Conservation (phyloP, 2,113 vertebrate genomes). For the Apaloderma vittatum region DNA sequence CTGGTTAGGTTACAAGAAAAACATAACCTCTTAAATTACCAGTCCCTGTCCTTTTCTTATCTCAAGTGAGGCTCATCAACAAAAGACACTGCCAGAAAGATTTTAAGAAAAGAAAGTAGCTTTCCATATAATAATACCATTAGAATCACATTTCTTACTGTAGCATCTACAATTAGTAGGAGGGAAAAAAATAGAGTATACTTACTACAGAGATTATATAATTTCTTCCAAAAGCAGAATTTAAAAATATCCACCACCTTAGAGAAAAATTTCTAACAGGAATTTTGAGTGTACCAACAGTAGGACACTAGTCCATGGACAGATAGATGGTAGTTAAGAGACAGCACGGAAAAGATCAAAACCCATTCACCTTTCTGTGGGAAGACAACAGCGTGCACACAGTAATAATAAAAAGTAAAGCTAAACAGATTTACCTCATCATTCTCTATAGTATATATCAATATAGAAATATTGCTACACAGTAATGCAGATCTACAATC, state of each 20-base stretch:
- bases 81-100: not conserved
- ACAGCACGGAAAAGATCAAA: not conserved
- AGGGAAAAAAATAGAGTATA: not conserved
- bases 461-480: not conserved
- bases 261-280: not conserved
- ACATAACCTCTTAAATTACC: not conserved
- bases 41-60: not conserved
- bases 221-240: not conserved
- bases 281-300: not conserved
- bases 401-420: conserved; percentile 7
- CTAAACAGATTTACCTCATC: not conserved
- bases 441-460: not conserved
- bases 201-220: not conserved
- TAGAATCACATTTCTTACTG: not conserved
- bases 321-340: not conserved
- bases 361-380: not conserved
- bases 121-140: not conserved
- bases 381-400: not conserved
- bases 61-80: not conserved
- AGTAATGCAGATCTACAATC: not conserved
- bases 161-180: not conserved
- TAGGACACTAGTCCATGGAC: not conserved
- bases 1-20: not conserved
- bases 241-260: not conserved
- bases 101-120: not conserved